Evolutionary conservation across 2,797 vertebrate species (phyloP).

Genomic region (Tokudaia muenninki): DNA sequence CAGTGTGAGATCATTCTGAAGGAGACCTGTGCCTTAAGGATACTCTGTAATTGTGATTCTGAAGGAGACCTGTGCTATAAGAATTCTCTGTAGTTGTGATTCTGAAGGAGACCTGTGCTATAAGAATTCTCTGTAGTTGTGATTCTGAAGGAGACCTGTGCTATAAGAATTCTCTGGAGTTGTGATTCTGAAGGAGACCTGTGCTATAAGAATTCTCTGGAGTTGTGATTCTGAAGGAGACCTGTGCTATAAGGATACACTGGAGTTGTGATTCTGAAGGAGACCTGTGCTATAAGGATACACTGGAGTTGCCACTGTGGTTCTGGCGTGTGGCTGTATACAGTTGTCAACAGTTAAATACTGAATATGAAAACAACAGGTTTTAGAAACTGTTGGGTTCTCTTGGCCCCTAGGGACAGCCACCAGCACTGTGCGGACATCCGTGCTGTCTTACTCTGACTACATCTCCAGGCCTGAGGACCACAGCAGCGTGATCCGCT

Average conservation of each 20-base stretch:
- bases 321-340: not conserved
- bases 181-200: not conserved
- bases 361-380: not conserved
- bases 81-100: too few relatives aligned
- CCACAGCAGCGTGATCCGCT: constrained; percentile 93
- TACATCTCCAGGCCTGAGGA: constrained; percentile 96
- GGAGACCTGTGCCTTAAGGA: not conserved
- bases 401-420: constrained; percentile 90
- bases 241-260: too few relatives aligned
- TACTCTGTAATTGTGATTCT: not conserved
- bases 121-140: too few relatives aligned
- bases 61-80: not conserved
- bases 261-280: too few relatives aligned
- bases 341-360: too few relatives aligned
- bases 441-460: constrained; percentile 96
- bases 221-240: too few relatives aligned
- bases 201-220: not conserved
- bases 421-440: constrained; percentile 93
- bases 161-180: too few relatives aligned
- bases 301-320: not conserved
- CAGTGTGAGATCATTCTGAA: not conserved
- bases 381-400: not conserved
- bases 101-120: too few relatives aligned
- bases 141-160: not conserved
- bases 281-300: not conserved